Evolutionary conservation across 2,797 vertebrate species (phyloP).

Genomic region (Lycodopsis pacificus): DNA sequence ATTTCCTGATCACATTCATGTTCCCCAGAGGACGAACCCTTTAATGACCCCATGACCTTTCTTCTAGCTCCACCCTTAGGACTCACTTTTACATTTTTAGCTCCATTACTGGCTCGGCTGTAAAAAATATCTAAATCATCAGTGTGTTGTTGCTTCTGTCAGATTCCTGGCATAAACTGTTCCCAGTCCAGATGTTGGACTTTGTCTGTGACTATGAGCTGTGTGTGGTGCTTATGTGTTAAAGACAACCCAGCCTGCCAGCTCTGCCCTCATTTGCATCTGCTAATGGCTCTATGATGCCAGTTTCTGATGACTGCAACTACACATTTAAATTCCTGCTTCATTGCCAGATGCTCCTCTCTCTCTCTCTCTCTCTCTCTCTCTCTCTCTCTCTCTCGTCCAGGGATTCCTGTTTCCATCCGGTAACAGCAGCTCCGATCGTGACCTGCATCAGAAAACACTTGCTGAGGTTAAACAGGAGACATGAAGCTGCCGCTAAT

Average conservation of each 20-base stretch:
- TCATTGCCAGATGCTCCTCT: slow-evolving; percentile 46
- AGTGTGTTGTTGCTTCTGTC: slow-evolving; percentile 15
- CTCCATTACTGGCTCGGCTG: background rate
- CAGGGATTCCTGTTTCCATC: slow-evolving; percentile 50
- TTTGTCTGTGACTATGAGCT: slow-evolving; percentile 17
- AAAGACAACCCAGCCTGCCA: slow-evolving; percentile 48
- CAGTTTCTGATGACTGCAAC: slow-evolving; percentile 66
- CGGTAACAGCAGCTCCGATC: slow-evolving; percentile 25
- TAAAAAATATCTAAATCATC: slow-evolving; percentile 10
- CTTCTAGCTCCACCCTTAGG: background rate
- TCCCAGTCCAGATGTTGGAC: slow-evolving; percentile 54
- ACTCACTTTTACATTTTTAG: background rate
- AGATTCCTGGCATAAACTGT: slow-evolving; percentile 20
- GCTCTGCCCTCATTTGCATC: slow-evolving; percentile 69
- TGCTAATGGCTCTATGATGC: slow-evolving; percentile 70
- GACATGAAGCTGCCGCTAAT: slow-evolving; percentile 1
- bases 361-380: background rate
- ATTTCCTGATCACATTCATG: background rate
- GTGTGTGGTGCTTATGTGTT: slow-evolving; percentile 16
- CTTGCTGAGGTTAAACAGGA: slow-evolving; percentile 25
- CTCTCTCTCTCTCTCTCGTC: background rate
- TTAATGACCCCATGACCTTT: background rate
- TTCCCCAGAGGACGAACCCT: background rate
- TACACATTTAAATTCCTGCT: slow-evolving; percentile 62
- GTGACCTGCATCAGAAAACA: slow-evolving; percentile 58